Conservation (phyloP, 37 sponge, comb jelly and placozoan genomes). For the Mnemiopsis leidyi region DNA sequence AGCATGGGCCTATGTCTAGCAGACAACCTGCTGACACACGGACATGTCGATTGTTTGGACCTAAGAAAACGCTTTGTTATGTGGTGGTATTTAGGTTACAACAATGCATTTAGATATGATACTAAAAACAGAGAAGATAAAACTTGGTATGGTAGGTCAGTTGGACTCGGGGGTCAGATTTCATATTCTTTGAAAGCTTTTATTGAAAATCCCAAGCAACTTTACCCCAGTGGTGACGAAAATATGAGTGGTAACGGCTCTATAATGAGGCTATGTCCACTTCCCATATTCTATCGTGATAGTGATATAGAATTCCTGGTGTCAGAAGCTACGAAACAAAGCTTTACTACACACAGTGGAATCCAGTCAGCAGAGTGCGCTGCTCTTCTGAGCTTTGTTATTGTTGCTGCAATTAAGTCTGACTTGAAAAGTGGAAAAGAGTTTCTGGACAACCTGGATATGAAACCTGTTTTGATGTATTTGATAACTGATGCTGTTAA, state of each 20-base stretch:
- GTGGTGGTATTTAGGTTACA: slow-evolving; percentile 63
- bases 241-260: slow-evolving; percentile 56
- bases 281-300: slow-evolving; percentile 56
- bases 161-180: slow-evolving; percentile 58
- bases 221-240: neutral
- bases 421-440: slow-evolving; percentile 8
- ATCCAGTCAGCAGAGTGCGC: slow-evolving; percentile 50
- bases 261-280: slow-evolving; percentile 48
- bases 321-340: slow-evolving; percentile 53
- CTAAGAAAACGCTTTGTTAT: slow-evolving; percentile 53
- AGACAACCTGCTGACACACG: neutral
- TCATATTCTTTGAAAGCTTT: slow-evolving; percentile 16
- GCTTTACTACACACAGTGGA: slow-evolving; percentile 63
- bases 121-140: neutral
- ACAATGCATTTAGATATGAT: slow-evolving; percentile 51
- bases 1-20: slow-evolving; percentile 60
- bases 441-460: slow-evolving; percentile 29
- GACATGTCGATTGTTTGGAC: slow-evolving; percentile 39
- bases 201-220: slow-evolving; percentile 9
- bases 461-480: neutral
- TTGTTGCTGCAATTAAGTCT: slow-evolving; percentile 18
- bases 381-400: slow-evolving; percentile 38
- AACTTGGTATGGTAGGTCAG: slow-evolving; percentile 48
- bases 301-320: neutral
- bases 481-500: slow-evolving; percentile 38